Evolutionary conservation across 2,888 invertebrate species (phyloP).

Genomic region (Physocephala rufipes): DNA sequence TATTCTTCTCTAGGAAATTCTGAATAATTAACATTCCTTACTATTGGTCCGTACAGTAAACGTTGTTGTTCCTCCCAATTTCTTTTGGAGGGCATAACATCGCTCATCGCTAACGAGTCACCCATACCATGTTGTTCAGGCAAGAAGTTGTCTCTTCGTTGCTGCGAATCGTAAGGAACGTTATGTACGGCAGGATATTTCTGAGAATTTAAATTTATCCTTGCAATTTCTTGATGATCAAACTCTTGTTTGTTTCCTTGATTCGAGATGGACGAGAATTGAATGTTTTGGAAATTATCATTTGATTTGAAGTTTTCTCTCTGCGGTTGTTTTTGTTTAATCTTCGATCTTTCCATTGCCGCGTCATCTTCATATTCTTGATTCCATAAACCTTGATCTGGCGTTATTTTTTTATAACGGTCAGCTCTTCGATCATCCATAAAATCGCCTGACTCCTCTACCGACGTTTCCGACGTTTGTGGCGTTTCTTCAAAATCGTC

Average conservation of each 20-base stretch:
- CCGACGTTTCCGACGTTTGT: slow-evolving; percentile 15
- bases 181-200: slow-evolving; percentile 27
- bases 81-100: slow-evolving; percentile 46
- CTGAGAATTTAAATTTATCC: no score
- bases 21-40: not conserved
- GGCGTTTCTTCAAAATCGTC: slow-evolving; percentile 50
- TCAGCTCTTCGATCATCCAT: not conserved
- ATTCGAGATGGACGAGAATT: no score
- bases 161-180: slow-evolving; percentile 13
- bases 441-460: not conserved
- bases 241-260: no score
- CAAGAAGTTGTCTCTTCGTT: not conserved
- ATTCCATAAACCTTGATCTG: slow-evolving; percentile 3
- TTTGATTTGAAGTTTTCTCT: slow-evolving; percentile 12
- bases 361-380: not conserved
- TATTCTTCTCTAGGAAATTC: slow-evolving; percentile 41
- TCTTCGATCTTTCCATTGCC: slow-evolving; percentile 2
- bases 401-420: slow-evolving; percentile 30
- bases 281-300: no score
- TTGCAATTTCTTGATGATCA: no score
- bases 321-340: slow-evolving; percentile 1
- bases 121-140: not conserved
- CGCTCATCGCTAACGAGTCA: slow-evolving; percentile 54
- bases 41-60: not conserved
- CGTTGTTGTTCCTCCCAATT: not conserved